Evolutionary conservation across 2,113 vertebrate genomes (phyloP).

Genomic region (Sceloporus undulatus): DNA sequence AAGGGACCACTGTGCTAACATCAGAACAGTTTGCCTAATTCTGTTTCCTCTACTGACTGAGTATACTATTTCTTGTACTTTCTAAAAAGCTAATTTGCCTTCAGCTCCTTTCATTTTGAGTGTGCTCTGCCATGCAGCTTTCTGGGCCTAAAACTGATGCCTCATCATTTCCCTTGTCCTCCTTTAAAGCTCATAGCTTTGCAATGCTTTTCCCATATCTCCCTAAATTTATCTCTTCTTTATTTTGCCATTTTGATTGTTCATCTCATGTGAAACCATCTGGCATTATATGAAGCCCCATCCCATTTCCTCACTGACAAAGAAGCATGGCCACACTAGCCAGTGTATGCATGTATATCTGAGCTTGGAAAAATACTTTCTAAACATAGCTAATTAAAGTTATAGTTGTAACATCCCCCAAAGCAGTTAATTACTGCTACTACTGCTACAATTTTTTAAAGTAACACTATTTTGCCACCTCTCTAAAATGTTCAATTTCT

Average conservation of each 20-base stretch:
- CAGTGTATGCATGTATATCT: neutral
- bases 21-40: neutral
- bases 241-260: neutral
- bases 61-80: neutral
- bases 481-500: no score
- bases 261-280: neutral
- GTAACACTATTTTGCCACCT: no score
- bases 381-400: no score
- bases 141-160: no score
- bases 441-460: no score
- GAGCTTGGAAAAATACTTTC: no score
- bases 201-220: neutral
- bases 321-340: neutral
- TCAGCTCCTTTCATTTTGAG: neutral
- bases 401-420: no score
- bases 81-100: no score
- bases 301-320: neutral
- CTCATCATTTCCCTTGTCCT: no score
- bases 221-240: neutral
- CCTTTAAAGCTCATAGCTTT: neutral
- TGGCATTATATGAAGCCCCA: neutral
- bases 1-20: neutral
- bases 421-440: no score
- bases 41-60: neutral
- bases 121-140: no score